Evolutionary conservation across 2,797 vertebrate species (phyloP).

Genomic region (Pipistrellus pipistrellus): DNA sequence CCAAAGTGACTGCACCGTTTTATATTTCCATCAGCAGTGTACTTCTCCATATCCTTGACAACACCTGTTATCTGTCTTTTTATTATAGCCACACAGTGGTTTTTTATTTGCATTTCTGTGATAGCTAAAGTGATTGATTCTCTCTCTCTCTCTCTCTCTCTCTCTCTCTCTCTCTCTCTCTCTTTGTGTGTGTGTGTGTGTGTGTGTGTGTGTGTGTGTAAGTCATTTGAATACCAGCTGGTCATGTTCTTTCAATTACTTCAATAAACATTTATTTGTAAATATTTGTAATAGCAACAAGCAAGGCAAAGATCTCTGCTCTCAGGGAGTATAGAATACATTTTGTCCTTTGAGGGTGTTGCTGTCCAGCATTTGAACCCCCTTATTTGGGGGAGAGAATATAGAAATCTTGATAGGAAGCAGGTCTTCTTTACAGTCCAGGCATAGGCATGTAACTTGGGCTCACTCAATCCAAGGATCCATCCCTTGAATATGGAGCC

Average conservation of each 20-base stretch:
- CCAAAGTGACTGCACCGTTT: slow-evolving; percentile 32
- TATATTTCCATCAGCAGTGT: slow-evolving; percentile 28
- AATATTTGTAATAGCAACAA: slow-evolving; percentile 43
- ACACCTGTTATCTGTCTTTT: not conserved
- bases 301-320: slow-evolving; percentile 36
- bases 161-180: no score
- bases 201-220: not conserved
- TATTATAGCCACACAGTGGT: not conserved
- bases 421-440: not conserved
- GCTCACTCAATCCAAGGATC: not conserved
- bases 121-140: not conserved
- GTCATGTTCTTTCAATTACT: not conserved
- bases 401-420: slow-evolving; percentile 24
- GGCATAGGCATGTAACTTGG: not conserved
- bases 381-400: not conserved
- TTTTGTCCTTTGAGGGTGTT: not conserved
- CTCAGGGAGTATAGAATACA: not conserved
- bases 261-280: slow-evolving; percentile 50
- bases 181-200: no score
- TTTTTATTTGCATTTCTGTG: slow-evolving; percentile 49
- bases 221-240: slow-evolving; percentile 20
- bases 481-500: not conserved
- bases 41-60: not conserved
- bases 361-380: not conserved
- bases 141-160: no score